phyloP scores from a whole-genome alignment of 2,888 invertebrate genomes.

The Drosophila silvestris region DNA sequence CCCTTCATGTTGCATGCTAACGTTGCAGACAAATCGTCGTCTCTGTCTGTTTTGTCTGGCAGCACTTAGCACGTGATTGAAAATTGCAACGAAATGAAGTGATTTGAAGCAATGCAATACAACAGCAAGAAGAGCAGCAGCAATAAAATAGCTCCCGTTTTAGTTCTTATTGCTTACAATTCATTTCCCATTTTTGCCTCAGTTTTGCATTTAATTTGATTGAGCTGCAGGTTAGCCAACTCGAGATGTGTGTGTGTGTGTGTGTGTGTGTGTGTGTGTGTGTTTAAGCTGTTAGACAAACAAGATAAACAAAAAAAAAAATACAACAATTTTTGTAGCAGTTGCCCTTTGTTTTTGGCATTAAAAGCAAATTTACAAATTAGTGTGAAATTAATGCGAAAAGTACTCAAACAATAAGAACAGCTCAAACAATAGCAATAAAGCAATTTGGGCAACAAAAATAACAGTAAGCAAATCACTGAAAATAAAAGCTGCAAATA shows the following conservation, averaged over 20 bases:
- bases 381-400: slow-evolving; percentile 73
- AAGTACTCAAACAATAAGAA: slow-evolving; percentile 53
- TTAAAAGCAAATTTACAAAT: slow-evolving; percentile 77
- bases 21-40: slow-evolving; percentile 73
- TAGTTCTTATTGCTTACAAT: slow-evolving; percentile 51
- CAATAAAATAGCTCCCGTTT: slow-evolving; percentile 24
- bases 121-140: slow-evolving; percentile 9
- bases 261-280: neutral
- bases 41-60: slow-evolving; percentile 56
- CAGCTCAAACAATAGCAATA: slow-evolving; percentile 29
- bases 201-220: slow-evolving; percentile 52
- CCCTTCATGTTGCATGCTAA: slow-evolving; percentile 62
- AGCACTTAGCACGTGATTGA: slow-evolving; percentile 82
- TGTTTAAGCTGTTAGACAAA: slow-evolving; percentile 6
- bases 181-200: slow-evolving; percentile 39
- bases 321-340: slow-evolving; percentile 39
- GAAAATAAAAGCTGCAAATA: slow-evolving; percentile 50
- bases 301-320: neutral
- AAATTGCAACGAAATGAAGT: slow-evolving; percentile 79
- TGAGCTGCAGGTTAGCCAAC: slow-evolving; percentile 38
- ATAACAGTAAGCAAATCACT: slow-evolving; percentile 34
- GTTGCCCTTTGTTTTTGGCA: slow-evolving; percentile 68
- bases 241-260: neutral
- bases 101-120: slow-evolving; percentile 57
- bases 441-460: slow-evolving; percentile 30